Evolutionary conservation across 1,140 invertebrate species (phyloP), one percentile per base, ranked within the genome.

Genomic region (Leptinotarsa undecemlineata): DNA sequence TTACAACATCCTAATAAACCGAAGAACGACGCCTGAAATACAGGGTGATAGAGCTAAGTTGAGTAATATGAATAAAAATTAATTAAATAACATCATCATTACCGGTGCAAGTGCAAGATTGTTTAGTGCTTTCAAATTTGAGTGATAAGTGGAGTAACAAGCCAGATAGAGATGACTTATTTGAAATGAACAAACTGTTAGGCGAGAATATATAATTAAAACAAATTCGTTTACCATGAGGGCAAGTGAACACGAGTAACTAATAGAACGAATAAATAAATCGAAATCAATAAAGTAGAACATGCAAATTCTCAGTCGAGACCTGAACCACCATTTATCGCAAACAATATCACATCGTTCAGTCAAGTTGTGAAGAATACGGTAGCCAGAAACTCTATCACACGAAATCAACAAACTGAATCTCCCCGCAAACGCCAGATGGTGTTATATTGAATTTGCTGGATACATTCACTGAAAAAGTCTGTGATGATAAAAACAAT

Each of bases 31-130:
- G 62, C 62, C 62, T 13, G 21, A 23, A 26, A 21, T 1, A 64
- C 62, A 64, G 20, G 62, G 20, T 21, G 20, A 20, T 21, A 64
- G 62, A 64, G 23, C 21, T 64, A 20, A 64, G 62, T 20, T 23
- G 20, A 64, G 23, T 64, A 64, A 64, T 23, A 23, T 64, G 62
- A 64, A 64, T 64, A 64, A 21, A 64, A 4, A 64, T 61, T 2
- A 64, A 64, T 21, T 23, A 11, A 64, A 23, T 23, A 3, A 64
- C 62, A 64, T 23, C 3, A 64, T 64, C 3, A 64, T 64, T 4
- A 64, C 62, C n/a, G 62, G 62, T 64, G 23, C n/a, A 64, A 64
- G 62, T 64, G 62, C 62, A 21, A 64, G 62, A 64, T 64, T 61
- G 2, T 61, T 17, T 11, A 20, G 20, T 61, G 57, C 57, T 61